Base-by-base conservation (phyloP, 1,140 invertebrate species). In the Argopecten irradians region DNA sequence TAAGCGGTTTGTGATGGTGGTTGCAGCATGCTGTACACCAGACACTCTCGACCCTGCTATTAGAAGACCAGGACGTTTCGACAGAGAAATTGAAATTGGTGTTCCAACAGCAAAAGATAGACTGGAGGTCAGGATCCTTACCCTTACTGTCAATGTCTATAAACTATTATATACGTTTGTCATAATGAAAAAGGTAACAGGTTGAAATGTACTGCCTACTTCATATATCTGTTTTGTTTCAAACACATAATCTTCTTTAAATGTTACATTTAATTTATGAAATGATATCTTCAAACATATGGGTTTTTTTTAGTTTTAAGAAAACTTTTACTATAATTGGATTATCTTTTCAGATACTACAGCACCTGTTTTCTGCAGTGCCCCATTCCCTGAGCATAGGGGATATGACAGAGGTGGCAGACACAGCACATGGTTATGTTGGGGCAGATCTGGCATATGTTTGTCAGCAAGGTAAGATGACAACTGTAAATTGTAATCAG, bases 391-490 rank as follows among this genome's bases (percentile, higher is more conserved):
- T 98, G 14, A 96, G 92, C 19, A 92, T 95, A 0, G 92, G 96
- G 32, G 96, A 97, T 34, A 93, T 98, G 1, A 94, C 96, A 87
- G 91, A 96, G 16, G 96, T 99, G 83, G 96, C 97, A 7, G 96
- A 97, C 85, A 95, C 96, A 82, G 97, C 98, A 34, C 98, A 99
- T 95, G 98, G 98, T 3, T 99, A 97, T 96, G 98, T 99, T 16
- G 98, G 97, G 5, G 97, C 98, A 19, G 98, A 99, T 96, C 95
- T 99, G 39, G 96, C 97, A 0, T 97, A 97, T 90, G 93, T 99
- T 7, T 97, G 97, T 90, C 97, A 97, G 16, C 96, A 97, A 95
- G 95, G 94, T 95, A 91, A 85, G 55, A 32, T 85, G 28, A 16
- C 7, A n/a, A 22, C 55, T 88, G 1, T 34, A 43, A 83, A 87